Conservation (phyloP, 1,140 invertebrate species). For the Aporrectodea caliginosa region DNA sequence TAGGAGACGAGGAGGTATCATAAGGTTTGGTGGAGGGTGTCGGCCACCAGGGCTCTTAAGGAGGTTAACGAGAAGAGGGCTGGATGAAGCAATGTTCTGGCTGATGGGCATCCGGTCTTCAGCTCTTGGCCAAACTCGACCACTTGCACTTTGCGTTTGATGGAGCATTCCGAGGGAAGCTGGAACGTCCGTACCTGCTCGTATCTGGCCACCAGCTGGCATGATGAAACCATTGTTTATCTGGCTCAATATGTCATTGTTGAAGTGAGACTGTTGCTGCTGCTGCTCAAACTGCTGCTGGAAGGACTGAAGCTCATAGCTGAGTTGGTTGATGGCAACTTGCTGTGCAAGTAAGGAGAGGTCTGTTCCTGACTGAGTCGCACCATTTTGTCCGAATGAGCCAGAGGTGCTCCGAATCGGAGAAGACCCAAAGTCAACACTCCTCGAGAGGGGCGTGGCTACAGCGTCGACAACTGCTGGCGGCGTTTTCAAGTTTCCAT, state of each 20-base stretch:
- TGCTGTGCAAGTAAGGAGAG: neutral
- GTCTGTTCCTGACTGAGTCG: too few relatives aligned
- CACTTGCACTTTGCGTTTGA: conserved; percentile 45
- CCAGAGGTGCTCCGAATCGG: too few relatives aligned
- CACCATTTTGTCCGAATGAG: too few relatives aligned
- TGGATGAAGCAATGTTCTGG: conserved; percentile 56
- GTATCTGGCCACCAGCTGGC: conserved; percentile 34
- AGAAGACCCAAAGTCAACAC: neutral
- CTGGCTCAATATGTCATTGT: conserved; percentile 32
- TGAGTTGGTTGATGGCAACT: too few relatives aligned
- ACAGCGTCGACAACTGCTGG: neutral
- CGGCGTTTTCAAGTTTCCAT: neutral
- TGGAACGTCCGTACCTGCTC: neutral
- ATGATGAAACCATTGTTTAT: conserved; percentile 38
- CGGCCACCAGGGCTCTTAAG: conserved; percentile 66
- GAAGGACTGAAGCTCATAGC: conserved; percentile 3
- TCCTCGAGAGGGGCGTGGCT: neutral
- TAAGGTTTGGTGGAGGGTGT: conserved; percentile 37
- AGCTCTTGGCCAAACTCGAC: conserved; percentile 1
- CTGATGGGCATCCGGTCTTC: conserved; percentile 23
- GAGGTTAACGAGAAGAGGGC: conserved; percentile 84
- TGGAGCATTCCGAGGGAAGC: conserved; percentile 36
- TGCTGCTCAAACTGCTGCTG: conserved; percentile 5
- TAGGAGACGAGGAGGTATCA: conserved; percentile 24
- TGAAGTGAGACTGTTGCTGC: conserved; percentile 20